Base-by-base conservation (phyloP, 1,140 invertebrate species). In the Drosophila erecta region DNA sequence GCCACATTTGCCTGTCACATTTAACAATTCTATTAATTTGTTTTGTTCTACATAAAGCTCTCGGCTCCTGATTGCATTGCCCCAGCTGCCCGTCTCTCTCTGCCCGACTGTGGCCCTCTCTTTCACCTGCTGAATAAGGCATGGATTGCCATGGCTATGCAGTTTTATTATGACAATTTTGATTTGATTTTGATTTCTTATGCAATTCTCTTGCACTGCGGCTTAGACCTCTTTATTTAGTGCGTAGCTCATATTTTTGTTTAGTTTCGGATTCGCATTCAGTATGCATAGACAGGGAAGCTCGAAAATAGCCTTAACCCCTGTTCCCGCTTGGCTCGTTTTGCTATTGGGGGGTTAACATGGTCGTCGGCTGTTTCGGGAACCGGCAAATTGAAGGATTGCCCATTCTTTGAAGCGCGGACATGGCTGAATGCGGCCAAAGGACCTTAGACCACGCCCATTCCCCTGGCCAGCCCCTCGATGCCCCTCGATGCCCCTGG, bases 11-110 rank as follows among this genome's bases (percentile, higher is more conserved):
- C 83, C 79, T 85, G 65, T 83, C 83, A 70, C 79, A 89, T 87
- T 87, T 87, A 87, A 87, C 83, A 87, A 87, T 87, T 87, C 83
- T 87, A 87, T 87, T 87, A 87, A 87, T 87, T 87, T 87, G 84
- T 87, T 87, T 87, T 87, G 83, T 87, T 87, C 83, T 81, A 78
- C 67, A 81, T 84, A 79, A 79, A 73, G 57, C 54, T 62, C 65
- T 58, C 47, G 67, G 50, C 53, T 69, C 38, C 74, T 56, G 37
- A 66, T 58, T 67, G 66, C 66, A 56, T 47, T 67, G 40, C 38
- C 44, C 44, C 30, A 27, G 24, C 50, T 33, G 14, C 4, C 38
- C 12, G 8, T 24, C 35, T 46, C 35, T 37, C 30, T 55, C 30
- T 33, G 17, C 5, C 12, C 30, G 11, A 12, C 2, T 4, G 33